Evolutionary conservation across 2,888 invertebrate genomes (phyloP).

Genomic region (Spodoptera littoralis): DNA sequence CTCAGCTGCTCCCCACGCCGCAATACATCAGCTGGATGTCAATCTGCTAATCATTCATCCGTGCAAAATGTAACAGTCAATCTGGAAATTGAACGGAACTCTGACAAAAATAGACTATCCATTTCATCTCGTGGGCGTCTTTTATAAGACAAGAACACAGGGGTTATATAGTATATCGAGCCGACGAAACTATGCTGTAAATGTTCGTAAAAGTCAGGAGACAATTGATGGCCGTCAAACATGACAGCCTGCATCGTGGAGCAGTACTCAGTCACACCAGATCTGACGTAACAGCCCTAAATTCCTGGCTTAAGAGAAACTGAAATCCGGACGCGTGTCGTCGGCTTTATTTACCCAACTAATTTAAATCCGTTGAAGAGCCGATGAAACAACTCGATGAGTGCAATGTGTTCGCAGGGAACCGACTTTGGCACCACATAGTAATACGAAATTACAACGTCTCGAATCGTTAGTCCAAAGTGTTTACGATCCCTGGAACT

Average conservation of each 20-base stretch:
- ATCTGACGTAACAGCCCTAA: slow-evolving; percentile 28
- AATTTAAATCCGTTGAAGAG: slow-evolving; percentile 34
- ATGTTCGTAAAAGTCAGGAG: slow-evolving; percentile 3
- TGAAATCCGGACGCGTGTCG: slow-evolving; percentile 24
- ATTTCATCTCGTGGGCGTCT: slow-evolving; percentile 15
- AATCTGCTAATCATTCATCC: slow-evolving; percentile 26
- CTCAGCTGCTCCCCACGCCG: slow-evolving; percentile 12
- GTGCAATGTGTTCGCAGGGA: slow-evolving; percentile 23
- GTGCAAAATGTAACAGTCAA: slow-evolving; percentile 23
- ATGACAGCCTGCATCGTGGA: slow-evolving; percentile 15
- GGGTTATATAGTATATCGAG: slow-evolving; percentile 4
- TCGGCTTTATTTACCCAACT: slow-evolving; percentile 45
- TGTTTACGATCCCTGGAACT: slow-evolving; percentile 41
- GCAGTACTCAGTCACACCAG: slow-evolving; percentile 14
- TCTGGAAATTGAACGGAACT: slow-evolving; percentile 24
- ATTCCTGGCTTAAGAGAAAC: slow-evolving; percentile 31
- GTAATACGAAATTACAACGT: slow-evolving; percentile 1
- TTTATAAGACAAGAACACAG: slow-evolving; percentile 5
- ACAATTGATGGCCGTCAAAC: slow-evolving; percentile 25
- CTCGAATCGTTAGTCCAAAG: slow-evolving; percentile 32
- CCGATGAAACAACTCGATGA: slow-evolving; percentile 41
- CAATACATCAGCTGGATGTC: slow-evolving; percentile 13
- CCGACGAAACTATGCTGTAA: slow-evolving; percentile 9
- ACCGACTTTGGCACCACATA: slow-evolving; percentile 40
- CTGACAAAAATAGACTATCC: slow-evolving; percentile 31